Conservation (phyloP, 2,113 vertebrate species). For the Stegostoma tigrinum region DNA sequence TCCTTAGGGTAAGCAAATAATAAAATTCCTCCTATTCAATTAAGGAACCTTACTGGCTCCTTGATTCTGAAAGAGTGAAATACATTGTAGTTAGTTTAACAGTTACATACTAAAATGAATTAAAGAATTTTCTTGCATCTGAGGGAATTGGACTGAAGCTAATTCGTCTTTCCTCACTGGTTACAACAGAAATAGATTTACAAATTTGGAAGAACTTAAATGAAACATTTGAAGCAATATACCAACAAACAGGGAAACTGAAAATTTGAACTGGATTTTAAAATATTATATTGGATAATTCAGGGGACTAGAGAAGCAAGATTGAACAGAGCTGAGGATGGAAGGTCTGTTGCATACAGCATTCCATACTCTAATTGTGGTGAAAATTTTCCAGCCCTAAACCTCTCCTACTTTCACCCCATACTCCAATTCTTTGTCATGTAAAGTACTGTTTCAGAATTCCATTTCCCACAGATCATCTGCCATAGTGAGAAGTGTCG, state of each 20-base stretch:
- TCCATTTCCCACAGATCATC: neutral
- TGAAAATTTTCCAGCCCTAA: neutral
- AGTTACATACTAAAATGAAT: too few relatives aligned
- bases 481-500: neutral
- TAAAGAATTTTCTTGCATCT: too few relatives aligned
- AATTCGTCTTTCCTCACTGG: too few relatives aligned
- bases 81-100: too few relatives aligned
- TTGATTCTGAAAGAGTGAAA: too few relatives aligned
- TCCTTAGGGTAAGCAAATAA: too few relatives aligned
- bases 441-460: neutral
- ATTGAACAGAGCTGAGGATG: neutral
- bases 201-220: neutral
- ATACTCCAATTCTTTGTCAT: too few relatives aligned
- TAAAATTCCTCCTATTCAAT: too few relatives aligned
- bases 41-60: too few relatives aligned
- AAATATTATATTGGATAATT: neutral
- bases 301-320: neutral
- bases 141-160: too few relatives aligned
- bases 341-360: neutral
- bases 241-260: neutral
- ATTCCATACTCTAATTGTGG: neutral
- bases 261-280: too few relatives aligned
- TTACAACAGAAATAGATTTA: too few relatives aligned
- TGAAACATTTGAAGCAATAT: neutral
- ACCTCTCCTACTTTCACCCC: neutral